A percentile compares a stretch with the other conserved stretches of the same genome.
phyloP scores from a whole-genome alignment of 2,113 vertebrate genomes.

The Brachionichthys hirsutus region DNA sequence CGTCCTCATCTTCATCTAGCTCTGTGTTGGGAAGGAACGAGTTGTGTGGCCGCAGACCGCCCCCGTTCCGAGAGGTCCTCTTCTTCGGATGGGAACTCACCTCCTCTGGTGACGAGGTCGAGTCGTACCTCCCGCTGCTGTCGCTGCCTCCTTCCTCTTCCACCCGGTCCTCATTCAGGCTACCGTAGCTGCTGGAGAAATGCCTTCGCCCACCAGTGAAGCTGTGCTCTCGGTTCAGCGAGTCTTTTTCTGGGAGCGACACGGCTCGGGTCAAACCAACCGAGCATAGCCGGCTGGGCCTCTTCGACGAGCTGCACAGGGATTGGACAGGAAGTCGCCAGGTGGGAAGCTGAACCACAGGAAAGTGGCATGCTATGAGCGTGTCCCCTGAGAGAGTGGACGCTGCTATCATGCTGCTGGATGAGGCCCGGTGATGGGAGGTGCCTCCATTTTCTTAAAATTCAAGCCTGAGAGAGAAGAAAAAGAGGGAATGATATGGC shows the following conservation, averaged over 20 bases:
- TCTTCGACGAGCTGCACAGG: conserved; percentile 75
- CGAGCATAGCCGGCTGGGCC: conserved; percentile 80
- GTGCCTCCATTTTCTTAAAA: conserved; percentile 32
- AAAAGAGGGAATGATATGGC: background rate
- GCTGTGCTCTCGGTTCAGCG: conserved; percentile 81
- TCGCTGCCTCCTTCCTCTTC: conserved; percentile 67
- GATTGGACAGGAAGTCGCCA: conserved; percentile 85
- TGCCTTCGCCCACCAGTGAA: conserved; percentile 76
- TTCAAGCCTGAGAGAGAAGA: conserved; percentile 26
- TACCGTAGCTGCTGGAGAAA: conserved; percentile 69
- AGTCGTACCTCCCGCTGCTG: conserved; percentile 64
- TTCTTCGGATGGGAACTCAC: conserved; percentile 60
- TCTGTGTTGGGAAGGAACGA: conserved; percentile 83
- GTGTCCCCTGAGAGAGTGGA: conserved; percentile 90
- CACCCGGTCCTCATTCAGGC: conserved; percentile 54
- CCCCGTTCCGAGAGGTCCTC: conserved; percentile 58
- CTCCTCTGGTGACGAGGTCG: conserved; percentile 63
- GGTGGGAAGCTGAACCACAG: conserved; percentile 85
- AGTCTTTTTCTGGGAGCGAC: conserved; percentile 82
- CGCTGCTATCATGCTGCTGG: conserved; percentile 84
- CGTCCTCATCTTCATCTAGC: conserved; percentile 78
- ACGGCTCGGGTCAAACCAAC: conserved; percentile 77
- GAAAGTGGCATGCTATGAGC: conserved; percentile 90
- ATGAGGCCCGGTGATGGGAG: conserved; percentile 9
- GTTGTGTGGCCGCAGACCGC: conserved; percentile 75